phyloP scores from a whole-genome alignment of 2,113 vertebrate species.

The Chiloscyllium plagiosum region DNA sequence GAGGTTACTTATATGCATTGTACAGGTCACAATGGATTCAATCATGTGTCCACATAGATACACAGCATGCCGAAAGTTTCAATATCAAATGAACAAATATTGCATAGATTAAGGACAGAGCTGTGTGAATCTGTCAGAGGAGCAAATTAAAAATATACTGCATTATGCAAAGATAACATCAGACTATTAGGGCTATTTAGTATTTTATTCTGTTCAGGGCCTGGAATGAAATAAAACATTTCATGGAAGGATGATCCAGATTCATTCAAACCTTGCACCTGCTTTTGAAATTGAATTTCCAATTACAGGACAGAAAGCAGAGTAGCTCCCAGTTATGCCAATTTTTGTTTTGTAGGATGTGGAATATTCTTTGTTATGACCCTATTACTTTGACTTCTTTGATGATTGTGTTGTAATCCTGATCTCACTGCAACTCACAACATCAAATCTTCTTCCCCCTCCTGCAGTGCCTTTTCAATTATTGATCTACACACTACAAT shows the following conservation, averaged over 20 bases:
- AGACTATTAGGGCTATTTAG: background rate
- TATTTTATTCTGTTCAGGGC: background rate
- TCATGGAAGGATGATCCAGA: background rate
- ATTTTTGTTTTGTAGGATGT: background rate
- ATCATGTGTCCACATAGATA: background rate
- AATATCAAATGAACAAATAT: background rate
- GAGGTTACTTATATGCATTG: background rate
- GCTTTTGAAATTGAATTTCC: background rate
- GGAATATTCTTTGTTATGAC: background rate
- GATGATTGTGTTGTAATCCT: background rate
- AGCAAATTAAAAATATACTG: background rate
- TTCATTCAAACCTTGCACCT: background rate
- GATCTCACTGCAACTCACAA: background rate
- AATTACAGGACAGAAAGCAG: background rate
- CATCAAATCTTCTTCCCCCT: background rate
- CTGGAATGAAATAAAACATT: background rate
- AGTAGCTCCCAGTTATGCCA: background rate
- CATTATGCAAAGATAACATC: background rate
- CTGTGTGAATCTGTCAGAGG: background rate
- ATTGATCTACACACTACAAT: background rate
- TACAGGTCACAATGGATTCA: background rate
- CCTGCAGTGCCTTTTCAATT: background rate
- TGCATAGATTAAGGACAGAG: background rate
- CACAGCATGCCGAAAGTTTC: background rate
- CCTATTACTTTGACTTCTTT: background rate